phyloP scores from a whole-genome alignment of 2,113 vertebrate genomes.

The Synodontis membranacea region DNA sequence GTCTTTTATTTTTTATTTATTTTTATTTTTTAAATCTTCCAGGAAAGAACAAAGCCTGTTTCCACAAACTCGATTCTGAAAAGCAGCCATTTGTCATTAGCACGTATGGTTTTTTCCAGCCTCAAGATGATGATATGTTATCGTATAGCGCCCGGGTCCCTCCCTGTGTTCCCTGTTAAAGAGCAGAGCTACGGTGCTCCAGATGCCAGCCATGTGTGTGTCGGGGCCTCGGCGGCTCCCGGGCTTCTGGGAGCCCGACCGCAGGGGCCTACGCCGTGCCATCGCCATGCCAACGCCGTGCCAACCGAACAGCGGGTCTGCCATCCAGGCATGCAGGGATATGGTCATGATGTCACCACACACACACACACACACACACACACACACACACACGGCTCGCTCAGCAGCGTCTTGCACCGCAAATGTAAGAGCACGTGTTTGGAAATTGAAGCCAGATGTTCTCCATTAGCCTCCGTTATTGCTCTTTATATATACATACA shows the following conservation, averaged over 20 bases:
- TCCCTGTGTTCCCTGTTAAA: constrained; percentile 46
- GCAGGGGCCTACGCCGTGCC: constrained; percentile 59
- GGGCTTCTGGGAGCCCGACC: constrained; percentile 60
- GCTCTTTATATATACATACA: constrained; percentile 49
- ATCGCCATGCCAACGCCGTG: constrained; percentile 43
- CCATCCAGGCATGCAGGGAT: constrained; percentile 58
- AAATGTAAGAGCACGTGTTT: constrained; percentile 67
- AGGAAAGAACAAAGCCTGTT: constrained; percentile 40
- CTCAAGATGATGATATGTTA: constrained; percentile 51
- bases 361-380: constrained; percentile 59
- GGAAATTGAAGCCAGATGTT: constrained; percentile 67
- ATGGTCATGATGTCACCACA: constrained; percentile 76
- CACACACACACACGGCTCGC: neutral
- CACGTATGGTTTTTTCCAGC: constrained; percentile 49
- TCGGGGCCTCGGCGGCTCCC: constrained; percentile 70
- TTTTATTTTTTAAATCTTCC: neutral
- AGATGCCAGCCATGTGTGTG: constrained; percentile 77
- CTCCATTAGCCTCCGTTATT: constrained; percentile 65
- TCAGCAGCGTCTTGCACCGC: constrained; percentile 64
- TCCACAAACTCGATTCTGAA: constrained; percentile 29
- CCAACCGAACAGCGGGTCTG: constrained; percentile 54
- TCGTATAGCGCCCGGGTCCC: constrained; percentile 44
- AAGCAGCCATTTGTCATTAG: constrained; percentile 51
- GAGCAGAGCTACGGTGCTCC: constrained; percentile 68
- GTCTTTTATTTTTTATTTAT: neutral